Conservation (phyloP, 1,140 invertebrate genomes). For the Pseudoatta argentina region DNA sequence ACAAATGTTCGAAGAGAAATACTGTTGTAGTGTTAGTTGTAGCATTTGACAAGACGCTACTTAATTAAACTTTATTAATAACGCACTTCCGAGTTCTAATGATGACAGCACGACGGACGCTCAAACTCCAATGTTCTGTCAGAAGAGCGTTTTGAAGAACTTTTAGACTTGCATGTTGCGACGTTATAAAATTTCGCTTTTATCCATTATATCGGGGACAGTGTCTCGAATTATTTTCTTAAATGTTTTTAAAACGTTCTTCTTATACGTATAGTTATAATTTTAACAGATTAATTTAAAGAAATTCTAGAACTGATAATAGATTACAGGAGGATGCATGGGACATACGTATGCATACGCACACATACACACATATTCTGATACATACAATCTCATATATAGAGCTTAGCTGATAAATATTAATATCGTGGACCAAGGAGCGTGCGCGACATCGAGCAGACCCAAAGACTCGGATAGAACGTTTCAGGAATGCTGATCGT, state of each 20-base stretch:
- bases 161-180: neutral
- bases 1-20: neutral
- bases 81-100: neutral
- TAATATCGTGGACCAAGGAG: neutral
- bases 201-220: constrained; percentile 10
- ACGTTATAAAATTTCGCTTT: constrained; percentile 15
- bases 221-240: constrained; percentile 9
- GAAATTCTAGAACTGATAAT: constrained; percentile 45
- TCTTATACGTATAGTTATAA: constrained; percentile 5
- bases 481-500: constrained; percentile 81
- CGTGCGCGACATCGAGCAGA: constrained; percentile 42
- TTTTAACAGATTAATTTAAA: constrained; percentile 49
- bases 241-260: constrained; percentile 4
- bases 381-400: neutral
- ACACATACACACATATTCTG: neutral
- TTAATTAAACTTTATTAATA: neutral
- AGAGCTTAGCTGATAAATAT: constrained; percentile 28
- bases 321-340: constrained; percentile 6
- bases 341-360: neutral
- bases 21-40: neutral
- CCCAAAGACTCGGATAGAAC: constrained; percentile 85
- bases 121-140: neutral
- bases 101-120: neutral
- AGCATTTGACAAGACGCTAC: neutral
- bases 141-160: neutral